Conservation (phyloP, 2,888 invertebrate genomes). For the Thecocarcelia acutangulata region DNA sequence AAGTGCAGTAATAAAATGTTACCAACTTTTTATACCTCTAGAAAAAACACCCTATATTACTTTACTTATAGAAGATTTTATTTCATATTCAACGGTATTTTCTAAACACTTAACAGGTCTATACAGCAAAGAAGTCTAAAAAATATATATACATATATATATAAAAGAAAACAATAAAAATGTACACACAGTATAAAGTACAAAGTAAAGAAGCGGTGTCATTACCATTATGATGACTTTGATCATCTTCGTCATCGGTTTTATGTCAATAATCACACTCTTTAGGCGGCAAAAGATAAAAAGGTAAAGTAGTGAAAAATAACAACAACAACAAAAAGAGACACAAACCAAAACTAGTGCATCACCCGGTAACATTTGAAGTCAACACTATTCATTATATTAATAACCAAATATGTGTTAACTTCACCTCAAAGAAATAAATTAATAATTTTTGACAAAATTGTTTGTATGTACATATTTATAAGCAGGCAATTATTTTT, state of each 20-base stretch:
- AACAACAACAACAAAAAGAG: conserved; percentile 22
- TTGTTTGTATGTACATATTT: conserved; percentile 10
- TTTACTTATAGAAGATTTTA: too few relatives aligned
- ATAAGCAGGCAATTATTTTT: background rate
- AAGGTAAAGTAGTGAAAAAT: background rate
- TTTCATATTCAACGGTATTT: too few relatives aligned
- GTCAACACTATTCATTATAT: background rate
- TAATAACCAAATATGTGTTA: conserved; percentile 21
- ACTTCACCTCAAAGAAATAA: conserved; percentile 6
- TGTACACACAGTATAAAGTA: background rate
- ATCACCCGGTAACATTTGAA: conserved; percentile 56
- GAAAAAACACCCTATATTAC: too few relatives aligned
- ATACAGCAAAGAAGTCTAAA: too few relatives aligned
- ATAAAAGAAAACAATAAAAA: too few relatives aligned
- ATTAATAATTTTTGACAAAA: conserved; percentile 35
- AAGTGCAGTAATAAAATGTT: too few relatives aligned
- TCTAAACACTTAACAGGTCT: too few relatives aligned
- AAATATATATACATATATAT: too few relatives aligned
- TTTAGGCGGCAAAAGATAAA: conserved; percentile 52
- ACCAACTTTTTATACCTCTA: too few relatives aligned
- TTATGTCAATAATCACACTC: conserved; percentile 25
- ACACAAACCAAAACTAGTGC: conserved; percentile 30
- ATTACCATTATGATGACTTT: background rate
- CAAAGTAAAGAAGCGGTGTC: background rate
- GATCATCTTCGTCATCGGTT: conserved; percentile 21